Percentiles rank a stretch among this genome's conserved stretches.
Conservation (phyloP, 2,797 vertebrate species). For the Brachyalestes nurse region DNA sequence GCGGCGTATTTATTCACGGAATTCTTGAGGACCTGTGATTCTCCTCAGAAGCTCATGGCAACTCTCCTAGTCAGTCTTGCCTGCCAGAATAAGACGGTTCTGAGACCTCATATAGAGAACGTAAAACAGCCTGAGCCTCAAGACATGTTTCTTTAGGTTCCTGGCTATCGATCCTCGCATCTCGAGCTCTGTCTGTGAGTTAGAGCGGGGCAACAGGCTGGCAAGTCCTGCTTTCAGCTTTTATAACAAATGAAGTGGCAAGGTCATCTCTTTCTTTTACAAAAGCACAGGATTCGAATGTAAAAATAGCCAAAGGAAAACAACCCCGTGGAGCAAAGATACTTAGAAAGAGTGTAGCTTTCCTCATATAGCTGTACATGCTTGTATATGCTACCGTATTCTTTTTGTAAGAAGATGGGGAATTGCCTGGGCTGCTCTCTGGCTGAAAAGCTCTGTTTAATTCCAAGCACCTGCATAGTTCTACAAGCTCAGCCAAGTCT, state of each 20-base stretch:
- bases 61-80: background rate
- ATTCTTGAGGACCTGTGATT: background rate
- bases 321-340: background rate
- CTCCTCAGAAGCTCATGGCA: background rate
- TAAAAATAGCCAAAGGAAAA: background rate
- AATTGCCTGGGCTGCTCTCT: constrained; percentile 20
- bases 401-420: constrained; percentile 26
- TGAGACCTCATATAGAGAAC: constrained; percentile 5
- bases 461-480: constrained; percentile 39
- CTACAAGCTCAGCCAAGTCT: constrained; percentile 33
- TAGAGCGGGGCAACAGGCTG: constrained; percentile 9
- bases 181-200: constrained; percentile 17
- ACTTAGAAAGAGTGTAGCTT: background rate
- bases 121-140: background rate
- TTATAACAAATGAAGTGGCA: constrained; percentile 31
- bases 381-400: constrained; percentile 17
- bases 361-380: background rate
- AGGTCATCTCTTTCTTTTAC: constrained; percentile 13
- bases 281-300: background rate
- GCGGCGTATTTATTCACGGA: background rate
- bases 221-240: background rate
- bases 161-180: constrained; percentile 13
- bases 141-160: constrained; percentile 13
- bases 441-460: constrained; percentile 31
- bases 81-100: constrained; percentile 1